Evolutionary conservation across 2,113 vertebrate genomes (phyloP).

Genomic region (Chloropsis hardwickii): DNA sequence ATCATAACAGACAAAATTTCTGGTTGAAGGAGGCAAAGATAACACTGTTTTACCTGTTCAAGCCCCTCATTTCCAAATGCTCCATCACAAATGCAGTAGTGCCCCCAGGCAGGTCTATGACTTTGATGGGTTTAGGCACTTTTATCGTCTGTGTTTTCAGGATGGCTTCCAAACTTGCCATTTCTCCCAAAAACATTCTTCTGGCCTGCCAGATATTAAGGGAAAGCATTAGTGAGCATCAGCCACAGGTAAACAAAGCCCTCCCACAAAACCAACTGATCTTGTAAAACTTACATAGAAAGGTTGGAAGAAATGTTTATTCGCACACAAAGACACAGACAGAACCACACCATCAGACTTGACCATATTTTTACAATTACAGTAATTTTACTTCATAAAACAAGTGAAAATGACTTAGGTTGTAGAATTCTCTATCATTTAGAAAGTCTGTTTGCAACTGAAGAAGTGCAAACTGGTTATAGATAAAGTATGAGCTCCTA

Average conservation of each 20-base stretch:
- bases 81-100: conserved; percentile 87
- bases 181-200: conserved; percentile 94
- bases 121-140: conserved; percentile 86
- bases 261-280: background rate
- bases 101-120: conserved; percentile 79
- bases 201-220: conserved; percentile 76
- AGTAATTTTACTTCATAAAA: background rate
- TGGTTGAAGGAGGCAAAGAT: background rate
- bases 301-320: background rate
- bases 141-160: conserved; percentile 80
- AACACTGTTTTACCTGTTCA: conserved; percentile 78
- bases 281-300: background rate
- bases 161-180: conserved; percentile 87
- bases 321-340: background rate
- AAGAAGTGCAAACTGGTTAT: background rate
- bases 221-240: background rate
- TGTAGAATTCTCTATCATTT: background rate
- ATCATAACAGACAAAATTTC: background rate
- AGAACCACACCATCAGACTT: background rate
- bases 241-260: background rate
- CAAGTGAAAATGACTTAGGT: background rate
- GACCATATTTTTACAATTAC: background rate
- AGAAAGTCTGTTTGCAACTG: background rate
- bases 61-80: conserved; percentile 86
- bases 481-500: background rate